Conservation (phyloP, 2,113 vertebrate genomes). For the Micronisus gabar region DNA sequence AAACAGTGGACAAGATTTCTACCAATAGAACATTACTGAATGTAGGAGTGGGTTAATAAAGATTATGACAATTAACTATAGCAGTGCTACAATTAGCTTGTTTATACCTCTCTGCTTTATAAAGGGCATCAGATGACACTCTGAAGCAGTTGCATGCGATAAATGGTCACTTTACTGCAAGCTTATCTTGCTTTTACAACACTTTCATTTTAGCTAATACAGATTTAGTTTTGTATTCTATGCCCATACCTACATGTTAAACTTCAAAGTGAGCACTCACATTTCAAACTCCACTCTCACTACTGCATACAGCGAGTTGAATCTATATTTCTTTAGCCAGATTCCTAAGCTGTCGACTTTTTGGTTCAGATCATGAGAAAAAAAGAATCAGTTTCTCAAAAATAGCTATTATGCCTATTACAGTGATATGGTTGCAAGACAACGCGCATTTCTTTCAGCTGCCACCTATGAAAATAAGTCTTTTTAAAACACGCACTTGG, state of each 20-base stretch:
- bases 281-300: background rate
- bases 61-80: background rate
- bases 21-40: background rate
- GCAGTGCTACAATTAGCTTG: conserved; percentile 40
- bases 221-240: background rate
- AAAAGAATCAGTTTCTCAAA: background rate
- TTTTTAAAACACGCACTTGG: background rate
- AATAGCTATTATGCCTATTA: background rate
- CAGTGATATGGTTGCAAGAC: background rate
- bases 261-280: background rate
- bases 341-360: background rate
- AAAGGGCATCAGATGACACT: conserved; percentile 24
- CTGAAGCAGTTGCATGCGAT: background rate
- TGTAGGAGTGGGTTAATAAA: conserved; percentile 9
- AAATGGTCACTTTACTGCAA: background rate
- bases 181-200: background rate
- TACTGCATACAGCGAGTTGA: background rate
- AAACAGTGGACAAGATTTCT: background rate
- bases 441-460: background rate
- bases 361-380: background rate
- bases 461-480: background rate
- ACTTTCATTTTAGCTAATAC: background rate
- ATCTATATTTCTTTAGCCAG: background rate
- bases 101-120: conserved; percentile 26
- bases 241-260: background rate